Base-by-base conservation (phyloP, 2,888 invertebrate species). In the Neuroscelio doddi region DNA sequence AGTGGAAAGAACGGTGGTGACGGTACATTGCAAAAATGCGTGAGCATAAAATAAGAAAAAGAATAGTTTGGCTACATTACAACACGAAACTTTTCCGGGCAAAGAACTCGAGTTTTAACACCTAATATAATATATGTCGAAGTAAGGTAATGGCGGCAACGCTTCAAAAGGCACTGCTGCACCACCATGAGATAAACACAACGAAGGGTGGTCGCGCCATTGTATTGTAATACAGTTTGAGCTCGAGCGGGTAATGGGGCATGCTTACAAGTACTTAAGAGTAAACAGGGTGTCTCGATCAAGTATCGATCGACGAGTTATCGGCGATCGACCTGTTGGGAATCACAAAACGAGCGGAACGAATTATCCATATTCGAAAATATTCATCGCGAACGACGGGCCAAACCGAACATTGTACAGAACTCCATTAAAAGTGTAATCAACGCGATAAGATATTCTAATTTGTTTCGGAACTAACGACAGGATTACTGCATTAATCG, bases 161-260 rank as follows among this genome's bases (percentile, higher is more conserved):
- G 44, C 38, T 61, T 49, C 34, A 41, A 44, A 61, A 49, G 46
- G 47, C 46, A 47, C 49, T 41, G 49, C 53, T 51, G 47, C 50
- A 27, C 38, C 45, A 34, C 47, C 47, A 49, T 24, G 39, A 49
- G 30, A 55, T 59, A 51, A 32, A 47, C 42, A 36, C 12, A 36
- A 8, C 57, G 47, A 36, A 61, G 39, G 61, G 56, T 52, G 56
- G 45, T 59, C 65, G 62, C 64, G 61, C 79, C 72, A 80, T 80
- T 80, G 80, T 79, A 80, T 79, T 80, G 77, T 78, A 79, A 79
- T 79, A 78, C 71, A 65, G 74, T 77, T 77, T 71, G 71, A 78
- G 73, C 71, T 69, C 65, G 70, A 59, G 59, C 68, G 59, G 71
- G 76, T 80, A 80, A 80, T 80, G 73, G 76, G 74, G 70, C 71